Conservation (phyloP, 2,113 vertebrate genomes). For the Sinocyclocheilus anophthalmus region DNA sequence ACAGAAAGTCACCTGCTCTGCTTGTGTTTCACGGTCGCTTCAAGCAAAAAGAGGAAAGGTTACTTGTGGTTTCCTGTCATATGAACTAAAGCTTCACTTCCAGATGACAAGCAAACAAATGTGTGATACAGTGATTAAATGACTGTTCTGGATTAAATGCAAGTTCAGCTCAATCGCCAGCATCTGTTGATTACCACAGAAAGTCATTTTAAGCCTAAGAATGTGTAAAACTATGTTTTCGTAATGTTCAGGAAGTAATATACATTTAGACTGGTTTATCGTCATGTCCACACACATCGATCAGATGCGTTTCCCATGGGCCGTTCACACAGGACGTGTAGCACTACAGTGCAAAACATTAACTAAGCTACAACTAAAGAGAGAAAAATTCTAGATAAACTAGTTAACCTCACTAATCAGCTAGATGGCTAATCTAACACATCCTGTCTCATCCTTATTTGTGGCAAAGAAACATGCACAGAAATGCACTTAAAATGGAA, state of each 20-base stretch:
- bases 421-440: too few species aligned
- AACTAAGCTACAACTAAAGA: neutral
- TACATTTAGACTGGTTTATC: neutral
- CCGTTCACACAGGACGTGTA: neutral
- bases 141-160: neutral
- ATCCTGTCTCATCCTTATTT: too few species aligned
- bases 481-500: too few species aligned
- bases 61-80: conserved; percentile 30
- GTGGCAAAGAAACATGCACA: too few species aligned
- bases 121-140: neutral
- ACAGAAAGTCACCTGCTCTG: neutral
- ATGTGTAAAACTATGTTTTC: neutral
- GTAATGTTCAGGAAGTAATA: neutral
- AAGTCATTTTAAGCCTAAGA: neutral
- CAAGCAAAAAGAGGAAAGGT: neutral
- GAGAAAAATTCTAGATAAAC: too few species aligned
- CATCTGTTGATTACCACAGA: neutral
- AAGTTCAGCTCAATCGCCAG: neutral
- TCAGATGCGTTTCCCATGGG: neutral
- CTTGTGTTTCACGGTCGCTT: neutral
- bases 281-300: neutral
- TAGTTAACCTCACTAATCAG: too few species aligned
- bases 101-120: conserved; percentile 1
- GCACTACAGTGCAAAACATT: neutral
- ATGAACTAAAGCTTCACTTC: neutral